A percentile compares a stretch with the other conserved stretches of the same genome.
Evolutionary conservation across 1,140 invertebrate species (phyloP).

Genomic region (Sycobia sp.): DNA sequence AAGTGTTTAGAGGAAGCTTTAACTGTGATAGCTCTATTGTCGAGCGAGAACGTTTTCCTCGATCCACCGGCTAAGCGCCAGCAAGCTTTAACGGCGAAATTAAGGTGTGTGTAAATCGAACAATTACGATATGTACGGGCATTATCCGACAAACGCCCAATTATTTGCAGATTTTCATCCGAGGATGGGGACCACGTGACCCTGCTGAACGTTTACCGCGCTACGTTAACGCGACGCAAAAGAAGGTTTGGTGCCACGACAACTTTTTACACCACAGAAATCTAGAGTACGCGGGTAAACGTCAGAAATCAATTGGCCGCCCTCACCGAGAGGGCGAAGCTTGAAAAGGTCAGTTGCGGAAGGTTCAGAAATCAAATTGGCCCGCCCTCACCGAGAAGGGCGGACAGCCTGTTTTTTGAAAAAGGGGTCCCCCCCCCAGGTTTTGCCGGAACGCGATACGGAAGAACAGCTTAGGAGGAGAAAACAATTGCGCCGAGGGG

Average conservation of each 20-base stretch:
- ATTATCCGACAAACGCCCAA: too few relatives aligned
- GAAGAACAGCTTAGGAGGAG: too few relatives aligned
- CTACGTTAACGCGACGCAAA: conserved; percentile 74
- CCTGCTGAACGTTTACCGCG: conserved; percentile 86
- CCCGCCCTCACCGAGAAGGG: too few relatives aligned
- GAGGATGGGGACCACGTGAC: conserved; percentile 92
- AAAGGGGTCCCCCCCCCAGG: neutral
- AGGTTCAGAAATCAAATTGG: too few relatives aligned
- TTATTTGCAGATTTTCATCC: conserved; percentile 77
- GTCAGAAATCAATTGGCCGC: conserved; percentile 82
- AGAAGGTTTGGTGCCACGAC: conserved; percentile 89
- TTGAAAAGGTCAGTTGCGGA: conserved; percentile 76
- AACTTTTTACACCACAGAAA: conserved; percentile 89
- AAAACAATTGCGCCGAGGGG: too few relatives aligned
- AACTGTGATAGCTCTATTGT: conserved; percentile 72
- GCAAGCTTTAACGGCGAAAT: conserved; percentile 49
- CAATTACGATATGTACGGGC: neutral
- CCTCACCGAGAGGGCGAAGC: conserved; percentile 74
- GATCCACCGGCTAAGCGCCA: conserved; percentile 58
- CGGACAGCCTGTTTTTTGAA: neutral
- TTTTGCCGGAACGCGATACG: too few relatives aligned
- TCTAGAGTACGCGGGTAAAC: conserved; percentile 79
- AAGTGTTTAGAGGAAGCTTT: conserved; percentile 86
- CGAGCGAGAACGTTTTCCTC: conserved; percentile 70
- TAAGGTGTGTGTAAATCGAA: conserved; percentile 42